phyloP scores from a whole-genome alignment of 2,797 vertebrate genomes.

The Coccyzus lansbergi region DNA sequence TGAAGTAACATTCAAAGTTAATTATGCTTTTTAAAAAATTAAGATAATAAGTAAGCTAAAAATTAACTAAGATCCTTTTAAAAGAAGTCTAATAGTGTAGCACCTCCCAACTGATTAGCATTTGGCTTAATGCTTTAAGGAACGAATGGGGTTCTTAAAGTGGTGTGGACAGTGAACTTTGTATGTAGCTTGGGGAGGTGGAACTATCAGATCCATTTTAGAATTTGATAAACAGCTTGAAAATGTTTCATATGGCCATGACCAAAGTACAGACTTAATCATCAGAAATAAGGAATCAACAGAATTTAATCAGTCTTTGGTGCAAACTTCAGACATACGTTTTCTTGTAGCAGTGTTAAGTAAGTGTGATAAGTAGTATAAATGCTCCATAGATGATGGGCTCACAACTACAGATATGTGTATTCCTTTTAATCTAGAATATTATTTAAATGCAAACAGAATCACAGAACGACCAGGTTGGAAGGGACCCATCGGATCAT shows the following conservation, averaged over 20 bases:
- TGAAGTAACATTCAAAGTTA: not conserved
- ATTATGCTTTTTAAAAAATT: not conserved
- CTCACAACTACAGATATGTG: not conserved
- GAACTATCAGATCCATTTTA: not conserved
- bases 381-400: not conserved
- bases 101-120: not conserved
- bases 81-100: not conserved
- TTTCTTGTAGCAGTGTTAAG: not conserved
- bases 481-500: too few species aligned
- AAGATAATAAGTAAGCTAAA: too few species aligned
- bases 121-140: not conserved
- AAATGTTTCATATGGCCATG: not conserved
- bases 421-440: not conserved
- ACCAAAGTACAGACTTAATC: not conserved
- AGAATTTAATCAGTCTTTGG: not conserved
- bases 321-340: accelerated
- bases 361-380: not conserved
- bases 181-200: not conserved
- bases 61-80: not conserved
- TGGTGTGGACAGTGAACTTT: not conserved
- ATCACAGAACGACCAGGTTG: too few species aligned
- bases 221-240: not conserved
- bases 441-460: not conserved
- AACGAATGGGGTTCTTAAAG: not conserved
- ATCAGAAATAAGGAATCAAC: not conserved